These are phyloP conservation scores for Triplophysa tibetana DNA, from an alignment of 2,113 vertebrate genomes.

Conservation along the genomic window DNA sequence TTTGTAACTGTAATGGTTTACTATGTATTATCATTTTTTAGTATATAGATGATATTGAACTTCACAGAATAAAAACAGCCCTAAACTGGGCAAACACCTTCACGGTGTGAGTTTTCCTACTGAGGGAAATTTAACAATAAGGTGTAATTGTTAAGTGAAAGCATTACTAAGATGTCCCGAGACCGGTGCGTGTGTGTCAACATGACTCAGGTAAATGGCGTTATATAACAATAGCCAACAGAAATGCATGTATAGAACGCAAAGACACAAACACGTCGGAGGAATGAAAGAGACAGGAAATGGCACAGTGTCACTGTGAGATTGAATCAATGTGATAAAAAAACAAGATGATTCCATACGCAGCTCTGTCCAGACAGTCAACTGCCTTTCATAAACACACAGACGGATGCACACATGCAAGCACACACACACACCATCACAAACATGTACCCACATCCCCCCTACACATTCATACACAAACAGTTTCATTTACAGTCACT, in stretches of 20 bases:
- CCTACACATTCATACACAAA: conserved; percentile 1
- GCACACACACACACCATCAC: neutral
- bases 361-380: neutral
- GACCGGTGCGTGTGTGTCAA: neutral
- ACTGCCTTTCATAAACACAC: neutral
- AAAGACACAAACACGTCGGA: neutral
- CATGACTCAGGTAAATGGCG: conserved; percentile 28
- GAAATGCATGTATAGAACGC: neutral
- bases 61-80: conserved; percentile 1
- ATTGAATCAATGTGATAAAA: conserved; percentile 32
- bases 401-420: neutral
- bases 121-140: conserved; percentile 22
- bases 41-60: conserved; percentile 33
- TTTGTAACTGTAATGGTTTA: no score
- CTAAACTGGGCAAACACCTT: neutral
- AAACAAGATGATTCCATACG: neutral
- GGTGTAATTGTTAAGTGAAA: conserved; percentile 2
- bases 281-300: conserved; percentile 40
- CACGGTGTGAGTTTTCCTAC: conserved; percentile 19
- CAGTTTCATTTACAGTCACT: conserved; percentile 1
- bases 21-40: no score
- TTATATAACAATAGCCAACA: neutral
- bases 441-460: neutral
- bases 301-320: conserved; percentile 30
- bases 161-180: neutral